Evolutionary conservation across 2,113 vertebrate species (phyloP).

Genomic region (Entelurus aequoreus): DNA sequence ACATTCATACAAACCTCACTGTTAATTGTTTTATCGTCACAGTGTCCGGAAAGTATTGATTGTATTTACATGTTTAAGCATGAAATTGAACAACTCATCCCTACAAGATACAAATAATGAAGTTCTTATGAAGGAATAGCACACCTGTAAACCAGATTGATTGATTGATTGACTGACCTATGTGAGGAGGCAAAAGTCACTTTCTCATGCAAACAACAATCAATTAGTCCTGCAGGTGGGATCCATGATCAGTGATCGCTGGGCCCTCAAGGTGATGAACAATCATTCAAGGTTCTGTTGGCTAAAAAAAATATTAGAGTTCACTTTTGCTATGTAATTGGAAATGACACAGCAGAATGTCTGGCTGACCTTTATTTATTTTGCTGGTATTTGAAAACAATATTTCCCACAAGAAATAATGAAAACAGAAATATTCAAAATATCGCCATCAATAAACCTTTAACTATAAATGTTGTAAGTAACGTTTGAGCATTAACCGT

Average conservation of each 20-base stretch:
- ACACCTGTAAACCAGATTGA: conserved; percentile 46
- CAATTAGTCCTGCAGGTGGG: conserved; percentile 52
- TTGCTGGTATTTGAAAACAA: too few relatives aligned
- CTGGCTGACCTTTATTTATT: too few relatives aligned
- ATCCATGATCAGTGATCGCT: conserved; percentile 52
- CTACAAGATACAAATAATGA: too few relatives aligned
- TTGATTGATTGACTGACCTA: conserved; percentile 61
- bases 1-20: background rate
- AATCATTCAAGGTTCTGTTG: background rate
- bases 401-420: too few relatives aligned
- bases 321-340: background rate
- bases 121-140: conserved; percentile 13
- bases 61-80: background rate
- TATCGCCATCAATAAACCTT: too few relatives aligned
- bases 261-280: conserved; percentile 32
- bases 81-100: background rate
- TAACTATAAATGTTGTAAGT: too few relatives aligned
- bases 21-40: too few relatives aligned
- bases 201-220: conserved; percentile 66
- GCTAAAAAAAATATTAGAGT: background rate
- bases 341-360: background rate
- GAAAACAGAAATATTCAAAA: too few relatives aligned
- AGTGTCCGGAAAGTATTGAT: background rate
- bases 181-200: conserved; percentile 63
- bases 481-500: too few relatives aligned